Evolutionary conservation across 2,888 invertebrate genomes (phyloP).

Genomic region (Tachina lurida): DNA sequence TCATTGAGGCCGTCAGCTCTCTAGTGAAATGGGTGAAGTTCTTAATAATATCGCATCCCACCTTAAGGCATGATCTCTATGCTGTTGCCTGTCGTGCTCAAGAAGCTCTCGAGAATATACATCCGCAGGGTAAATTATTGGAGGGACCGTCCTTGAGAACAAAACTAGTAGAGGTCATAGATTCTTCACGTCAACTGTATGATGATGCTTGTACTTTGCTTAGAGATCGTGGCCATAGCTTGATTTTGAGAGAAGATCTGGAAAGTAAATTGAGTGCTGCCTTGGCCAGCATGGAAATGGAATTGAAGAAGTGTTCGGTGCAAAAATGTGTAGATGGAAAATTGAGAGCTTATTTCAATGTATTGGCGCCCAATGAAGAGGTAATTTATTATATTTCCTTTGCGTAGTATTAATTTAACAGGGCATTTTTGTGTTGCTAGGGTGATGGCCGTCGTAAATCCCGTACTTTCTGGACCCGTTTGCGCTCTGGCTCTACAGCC

Average conservation of each 20-base stretch:
- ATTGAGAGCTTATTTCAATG: slow-evolving; percentile 82
- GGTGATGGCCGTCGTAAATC: slow-evolving; percentile 85
- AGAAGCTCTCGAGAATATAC: slow-evolving; percentile 88
- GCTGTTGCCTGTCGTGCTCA: slow-evolving; percentile 89
- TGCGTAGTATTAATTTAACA: background rate
- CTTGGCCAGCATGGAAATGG: slow-evolving; percentile 88
- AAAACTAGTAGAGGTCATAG: slow-evolving; percentile 86
- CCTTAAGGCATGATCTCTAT: slow-evolving; percentile 89
- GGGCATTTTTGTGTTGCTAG: slow-evolving; percentile 70
- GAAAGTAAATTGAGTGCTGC: slow-evolving; percentile 88
- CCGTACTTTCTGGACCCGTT: slow-evolving; percentile 88
- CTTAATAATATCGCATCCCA: slow-evolving; percentile 87
- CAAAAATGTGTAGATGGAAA: slow-evolving; percentile 82
- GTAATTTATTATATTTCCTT: slow-evolving; percentile 74
- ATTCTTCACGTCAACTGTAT: slow-evolving; percentile 85
- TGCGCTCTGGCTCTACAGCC: slow-evolving; percentile 84
- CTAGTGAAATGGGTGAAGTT: slow-evolving; percentile 93
- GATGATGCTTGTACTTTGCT: slow-evolving; percentile 89
- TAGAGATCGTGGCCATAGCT: slow-evolving; percentile 87
- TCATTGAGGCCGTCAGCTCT: slow-evolving; percentile 92
- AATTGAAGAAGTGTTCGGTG: slow-evolving; percentile 87
- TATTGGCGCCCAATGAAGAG: slow-evolving; percentile 82
- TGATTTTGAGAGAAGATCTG: slow-evolving; percentile 87
- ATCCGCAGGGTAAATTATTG: slow-evolving; percentile 91
- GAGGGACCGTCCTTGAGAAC: slow-evolving; percentile 89